Conservation (phyloP, 2,888 invertebrate genomes). For the Cremastinae sp. region DNA sequence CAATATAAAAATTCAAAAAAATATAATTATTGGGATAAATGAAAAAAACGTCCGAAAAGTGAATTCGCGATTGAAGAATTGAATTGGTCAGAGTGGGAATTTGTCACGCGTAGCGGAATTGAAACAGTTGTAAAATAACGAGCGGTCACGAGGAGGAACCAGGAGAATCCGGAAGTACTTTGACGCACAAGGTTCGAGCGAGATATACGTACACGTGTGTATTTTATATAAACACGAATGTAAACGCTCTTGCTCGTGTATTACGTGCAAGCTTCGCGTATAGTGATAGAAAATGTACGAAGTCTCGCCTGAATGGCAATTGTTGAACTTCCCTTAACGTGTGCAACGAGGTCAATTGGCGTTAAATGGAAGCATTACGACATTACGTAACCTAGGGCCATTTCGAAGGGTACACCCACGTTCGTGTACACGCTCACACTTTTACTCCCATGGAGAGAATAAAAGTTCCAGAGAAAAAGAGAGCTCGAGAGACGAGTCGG, state of each 20-base stretch:
- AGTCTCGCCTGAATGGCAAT: slow-evolving; percentile 77
- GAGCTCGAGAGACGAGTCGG: too few relatives aligned
- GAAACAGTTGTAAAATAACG: slow-evolving; percentile 19
- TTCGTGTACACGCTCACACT: slow-evolving; percentile 45
- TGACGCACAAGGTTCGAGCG: slow-evolving; percentile 57
- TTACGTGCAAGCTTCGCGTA: slow-evolving; percentile 14
- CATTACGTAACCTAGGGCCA: slow-evolving; percentile 79
- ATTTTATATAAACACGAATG: slow-evolving; percentile 2
- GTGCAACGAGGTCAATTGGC: slow-evolving; percentile 80
- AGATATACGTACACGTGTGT: slow-evolving; percentile 11
- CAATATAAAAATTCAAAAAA: too few relatives aligned
- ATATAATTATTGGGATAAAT: too few relatives aligned
- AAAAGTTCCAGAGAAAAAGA: too few relatives aligned
- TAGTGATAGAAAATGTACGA: too few relatives aligned
- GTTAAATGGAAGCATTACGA: slow-evolving; percentile 79
- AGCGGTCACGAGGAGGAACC: slow-evolving; percentile 29
- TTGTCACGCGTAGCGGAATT: slow-evolving; percentile 28
- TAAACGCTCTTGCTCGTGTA: background rate
- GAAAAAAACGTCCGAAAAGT: too few relatives aligned
- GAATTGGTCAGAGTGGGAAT: slow-evolving; percentile 16
- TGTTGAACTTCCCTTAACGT: slow-evolving; percentile 80
- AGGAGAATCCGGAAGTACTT: slow-evolving; percentile 60
- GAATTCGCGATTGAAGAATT: too few relatives aligned
- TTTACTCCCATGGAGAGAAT: slow-evolving; percentile 27
- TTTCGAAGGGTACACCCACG: slow-evolving; percentile 78